phyloP scores from a whole-genome alignment of 1,140 invertebrate species.

The Drosophila pandora region DNA sequence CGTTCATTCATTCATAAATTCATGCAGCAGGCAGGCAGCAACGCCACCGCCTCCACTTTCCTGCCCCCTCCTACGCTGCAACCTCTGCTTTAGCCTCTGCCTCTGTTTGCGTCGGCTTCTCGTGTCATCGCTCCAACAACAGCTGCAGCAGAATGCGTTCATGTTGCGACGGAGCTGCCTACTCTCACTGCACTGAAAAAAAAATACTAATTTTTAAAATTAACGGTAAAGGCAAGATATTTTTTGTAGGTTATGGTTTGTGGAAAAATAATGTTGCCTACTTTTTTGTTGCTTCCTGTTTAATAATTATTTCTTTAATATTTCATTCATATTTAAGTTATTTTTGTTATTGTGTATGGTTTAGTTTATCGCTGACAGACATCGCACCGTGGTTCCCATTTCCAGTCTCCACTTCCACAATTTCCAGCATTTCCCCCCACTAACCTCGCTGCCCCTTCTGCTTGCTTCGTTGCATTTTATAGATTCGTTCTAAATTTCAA shows the following conservation, averaged over 20 bases:
- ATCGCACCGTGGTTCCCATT: conserved; percentile 40
- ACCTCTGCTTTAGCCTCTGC: conserved; percentile 13
- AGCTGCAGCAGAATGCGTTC: conserved; percentile 33
- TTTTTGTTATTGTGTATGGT: conserved; percentile 6
- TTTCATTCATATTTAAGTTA: not conserved
- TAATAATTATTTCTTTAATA: not conserved
- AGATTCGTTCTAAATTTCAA: conserved; percentile 82
- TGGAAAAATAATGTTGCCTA: not conserved
- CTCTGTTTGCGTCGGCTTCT: conserved; percentile 36
- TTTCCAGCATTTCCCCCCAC: conserved; percentile 12
- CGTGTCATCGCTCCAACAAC: conserved; percentile 58
- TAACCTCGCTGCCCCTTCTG: conserved; percentile 16
- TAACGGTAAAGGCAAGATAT: not conserved
- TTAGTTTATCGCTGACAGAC: conserved; percentile 35
- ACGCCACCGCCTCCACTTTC: conserved; percentile 14
- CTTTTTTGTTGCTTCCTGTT: not conserved
- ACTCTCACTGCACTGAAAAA: conserved; percentile 6
- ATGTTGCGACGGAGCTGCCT: conserved; percentile 33
- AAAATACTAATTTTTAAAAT: not conserved
- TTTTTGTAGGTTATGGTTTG: not conserved
- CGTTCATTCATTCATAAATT: conserved; percentile 76
- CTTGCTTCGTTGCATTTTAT: conserved; percentile 77
- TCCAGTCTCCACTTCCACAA: conserved; percentile 40
- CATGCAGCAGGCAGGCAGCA: conserved; percentile 53
- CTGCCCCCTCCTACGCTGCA: conserved; percentile 9